Evolutionary conservation across 2,888 invertebrate species (phyloP), one percentile per base, ranked within the genome.

Genomic region (Philereme transversata): DNA sequence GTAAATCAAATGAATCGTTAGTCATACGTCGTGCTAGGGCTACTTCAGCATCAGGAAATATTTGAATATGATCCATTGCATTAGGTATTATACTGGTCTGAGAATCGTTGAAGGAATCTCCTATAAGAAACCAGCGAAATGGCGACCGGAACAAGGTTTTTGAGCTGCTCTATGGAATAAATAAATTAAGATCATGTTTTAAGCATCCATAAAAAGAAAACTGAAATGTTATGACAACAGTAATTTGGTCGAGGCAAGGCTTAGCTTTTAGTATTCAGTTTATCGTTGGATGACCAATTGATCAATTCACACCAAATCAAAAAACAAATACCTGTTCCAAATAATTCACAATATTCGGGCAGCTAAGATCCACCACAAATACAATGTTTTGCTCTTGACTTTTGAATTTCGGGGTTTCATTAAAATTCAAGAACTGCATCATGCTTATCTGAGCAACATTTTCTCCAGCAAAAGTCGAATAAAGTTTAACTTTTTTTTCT

Each of bases 81-180:
- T 72, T 56, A 8, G 84, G 81, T 46, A 85, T 64, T 8, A 71
- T 53, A 22, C 56, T 67, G 6, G 70, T 61, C n/a, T 64, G 46
- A 3, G 57, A 63, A 35, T 69, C 55, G 36, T 70, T 60, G n/a
- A 46, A 11, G 8, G 60, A 52, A 11, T 70, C 69, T 22, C 65
- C 65, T 7, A 90, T 67, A 0, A 91, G 62, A 41, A 92, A 77
- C 91, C 90, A 90, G 51, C 86, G 84, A 65, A 81, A 88, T 0
- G 88, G 88, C 1, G 84, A 78, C 51, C 82, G 77, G 55, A 88
- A 86, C 56, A 78, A 75, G 9, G 60, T 71, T 36, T 52, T 71
- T 36, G 69, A 64, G n/a, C 68, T 76, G 62, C 77, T 82, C 88
- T 88, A 57, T 72, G 61, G 8, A 40, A 47, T 38, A 10, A 54